These are phyloP conservation scores for Coreoperca whiteheadi DNA, from an alignment of 2,113 vertebrate species.

Conservation along the genomic window DNA sequence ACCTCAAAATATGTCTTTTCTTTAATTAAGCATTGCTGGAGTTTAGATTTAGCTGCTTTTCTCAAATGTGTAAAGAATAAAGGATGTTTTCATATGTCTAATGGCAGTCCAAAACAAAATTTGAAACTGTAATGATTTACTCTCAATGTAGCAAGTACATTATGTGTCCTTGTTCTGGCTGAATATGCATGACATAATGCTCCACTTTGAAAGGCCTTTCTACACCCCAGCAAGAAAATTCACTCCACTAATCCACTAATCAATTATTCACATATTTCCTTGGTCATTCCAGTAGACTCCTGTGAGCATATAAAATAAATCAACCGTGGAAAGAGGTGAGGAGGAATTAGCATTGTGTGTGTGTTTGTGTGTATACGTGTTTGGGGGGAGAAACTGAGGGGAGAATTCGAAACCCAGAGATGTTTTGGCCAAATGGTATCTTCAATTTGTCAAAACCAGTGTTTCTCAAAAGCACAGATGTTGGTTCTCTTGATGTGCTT, in stretches of 20 bases:
- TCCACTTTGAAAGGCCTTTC: slow-evolving; percentile 20
- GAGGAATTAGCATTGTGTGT: neutral
- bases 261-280: slow-evolving; percentile 52
- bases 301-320: slow-evolving; percentile 19
- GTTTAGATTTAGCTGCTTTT: neutral
- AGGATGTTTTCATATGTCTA: neutral
- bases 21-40: neutral
- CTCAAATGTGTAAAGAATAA: neutral
- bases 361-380: neutral
- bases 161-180: neutral
- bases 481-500: neutral
- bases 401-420: slow-evolving; percentile 9
- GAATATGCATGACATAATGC: slow-evolving; percentile 3
- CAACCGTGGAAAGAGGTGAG: slow-evolving; percentile 18
- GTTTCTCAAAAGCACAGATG: neutral
- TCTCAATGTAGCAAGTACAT: neutral
- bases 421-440: neutral
- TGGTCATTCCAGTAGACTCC: slow-evolving; percentile 20
- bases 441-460: slow-evolving; percentile 4
- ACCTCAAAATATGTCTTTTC: neutral
- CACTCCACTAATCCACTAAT: slow-evolving; percentile 52
- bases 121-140: neutral
- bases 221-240: slow-evolving; percentile 44
- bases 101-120: neutral
- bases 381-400: no score